A percentile compares a stretch with the other conserved stretches of the same genome.
Evolutionary conservation across 2,113 vertebrate species (phyloP).

Genomic region (Sinocyclocheilus anshuiensis): DNA sequence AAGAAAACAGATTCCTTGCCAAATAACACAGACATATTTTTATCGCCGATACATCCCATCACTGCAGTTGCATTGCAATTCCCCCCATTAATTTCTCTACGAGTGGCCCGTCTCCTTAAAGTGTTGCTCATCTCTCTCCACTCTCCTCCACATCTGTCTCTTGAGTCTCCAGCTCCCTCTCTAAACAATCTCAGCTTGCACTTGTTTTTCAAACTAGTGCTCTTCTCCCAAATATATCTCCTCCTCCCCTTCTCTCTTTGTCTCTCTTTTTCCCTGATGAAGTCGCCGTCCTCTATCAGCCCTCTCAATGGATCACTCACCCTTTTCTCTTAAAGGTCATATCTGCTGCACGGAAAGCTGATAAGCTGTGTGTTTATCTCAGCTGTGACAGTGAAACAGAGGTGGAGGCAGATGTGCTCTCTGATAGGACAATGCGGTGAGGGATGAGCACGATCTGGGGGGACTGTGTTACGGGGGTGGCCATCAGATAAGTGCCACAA

Average conservation of each 20-base stretch:
- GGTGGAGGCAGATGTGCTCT: constrained; percentile 40
- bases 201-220: constrained; percentile 13
- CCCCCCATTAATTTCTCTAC: background rate
- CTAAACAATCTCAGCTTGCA: constrained; percentile 20
- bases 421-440: constrained; percentile 37
- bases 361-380: constrained; percentile 55
- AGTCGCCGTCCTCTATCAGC: constrained; percentile 45
- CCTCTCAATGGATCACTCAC: constrained; percentile 48
- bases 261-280: constrained; percentile 45
- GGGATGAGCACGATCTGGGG: constrained; percentile 47
- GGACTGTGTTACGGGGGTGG: background rate
- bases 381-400: constrained; percentile 55
- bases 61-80: background rate
- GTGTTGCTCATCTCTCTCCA: constrained; percentile 30
- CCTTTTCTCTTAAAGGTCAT: constrained; percentile 60
- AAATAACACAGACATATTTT: background rate
- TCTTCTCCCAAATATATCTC: constrained; percentile 11
- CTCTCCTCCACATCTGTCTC: no score
- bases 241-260: constrained; percentile 22
- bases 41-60: background rate
- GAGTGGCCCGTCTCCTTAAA: background rate
- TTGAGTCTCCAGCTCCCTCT: background rate
- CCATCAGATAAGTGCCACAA: constrained; percentile 49
- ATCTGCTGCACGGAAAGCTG: constrained; percentile 36
- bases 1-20: background rate